phyloP scores from a whole-genome alignment of 2,797 vertebrate genomes.

The Meriones psammophilus region DNA sequence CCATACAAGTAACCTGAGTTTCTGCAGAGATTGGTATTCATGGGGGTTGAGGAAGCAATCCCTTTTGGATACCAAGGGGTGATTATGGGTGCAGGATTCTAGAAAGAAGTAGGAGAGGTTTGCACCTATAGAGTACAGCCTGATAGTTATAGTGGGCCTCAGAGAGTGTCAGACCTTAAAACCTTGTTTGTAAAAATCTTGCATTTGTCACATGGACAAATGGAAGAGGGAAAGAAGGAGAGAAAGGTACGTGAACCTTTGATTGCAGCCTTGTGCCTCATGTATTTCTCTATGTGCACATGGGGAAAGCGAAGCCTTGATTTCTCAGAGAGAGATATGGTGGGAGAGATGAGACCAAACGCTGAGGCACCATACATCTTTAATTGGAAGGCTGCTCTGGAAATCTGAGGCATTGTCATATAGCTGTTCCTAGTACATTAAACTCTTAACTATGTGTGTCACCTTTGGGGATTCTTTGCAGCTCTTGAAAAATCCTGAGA shows the following conservation, averaged over 20 bases:
- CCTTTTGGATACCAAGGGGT: background rate
- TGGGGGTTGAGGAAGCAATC: background rate
- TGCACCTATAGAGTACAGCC: background rate
- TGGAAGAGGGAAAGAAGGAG: background rate
- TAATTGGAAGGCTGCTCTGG: conserved; percentile 65
- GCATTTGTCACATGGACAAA: background rate
- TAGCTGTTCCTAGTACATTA: conserved; percentile 65
- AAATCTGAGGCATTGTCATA: conserved; percentile 59
- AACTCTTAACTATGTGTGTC: conserved; percentile 68
- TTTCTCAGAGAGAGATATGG: background rate
- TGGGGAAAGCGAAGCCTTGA: background rate
- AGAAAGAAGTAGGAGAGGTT: background rate
- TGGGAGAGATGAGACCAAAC: background rate
- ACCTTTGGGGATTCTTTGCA: conserved; percentile 70
- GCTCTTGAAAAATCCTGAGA: conserved; percentile 67
- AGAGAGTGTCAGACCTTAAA: conserved; percentile 37
- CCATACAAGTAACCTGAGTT: background rate
- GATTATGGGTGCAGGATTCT: background rate
- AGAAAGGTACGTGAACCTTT: background rate
- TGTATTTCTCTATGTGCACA: background rate
- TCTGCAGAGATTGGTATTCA: background rate
- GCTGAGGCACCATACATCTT: conserved; percentile 18
- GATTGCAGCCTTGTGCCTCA: background rate
- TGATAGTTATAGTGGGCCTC: conserved; percentile 52
- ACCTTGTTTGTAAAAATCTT: background rate